Evolutionary conservation across 2,113 vertebrate genomes (phyloP), one percentile per base, ranked within the genome.

Genomic region (Thalassarche chlororhynchos): DNA sequence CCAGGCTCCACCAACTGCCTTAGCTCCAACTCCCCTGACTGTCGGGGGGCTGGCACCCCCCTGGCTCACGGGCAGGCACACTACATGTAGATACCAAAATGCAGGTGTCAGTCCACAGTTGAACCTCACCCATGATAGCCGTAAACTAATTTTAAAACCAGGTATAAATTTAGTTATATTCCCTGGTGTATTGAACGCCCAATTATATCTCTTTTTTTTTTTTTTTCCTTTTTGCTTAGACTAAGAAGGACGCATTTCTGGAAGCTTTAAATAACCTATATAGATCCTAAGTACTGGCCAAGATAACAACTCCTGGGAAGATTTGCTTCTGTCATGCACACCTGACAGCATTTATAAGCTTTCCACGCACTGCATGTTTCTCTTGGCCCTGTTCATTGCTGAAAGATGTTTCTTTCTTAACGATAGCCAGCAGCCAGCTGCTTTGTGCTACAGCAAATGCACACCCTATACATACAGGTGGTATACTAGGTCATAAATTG

Each of bases 1-100:
- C 28, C 70, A 44, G 44, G 14, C 46, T 77, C 16, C 46, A 26
- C 15, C 0, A 1, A 24, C 54, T 29, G 16, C 23, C 32, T 51
- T 6, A 70, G 36, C 23, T 84, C 36, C 0, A 0, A 16, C 10
- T 42, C 20, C 61, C 15, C 29, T 13, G 51, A 23, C 19, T 26
- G 1, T 0, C 0, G 0, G 13, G 28, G n/a, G 14, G 3, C 42
- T 17, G 40, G 62, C 38, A 47, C 9, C 9, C 12, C 9, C 29
- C 21, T 0, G 0, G 58, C 34, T 74, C 55, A 52, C 1, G 1
- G 34, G 42, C 28, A 69, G 69, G n/a, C 16, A n/a, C 26, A 7
- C 25, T 29, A 29, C 80, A 42, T 1, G 0, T 1, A 49, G 17
- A 49, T 18, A 84, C 26, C 36, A 24, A 76, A 74, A 32, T 3